Evolutionary conservation across 2,113 vertebrate species (phyloP).

Genomic region (Periophthalmodon schlosseri): DNA sequence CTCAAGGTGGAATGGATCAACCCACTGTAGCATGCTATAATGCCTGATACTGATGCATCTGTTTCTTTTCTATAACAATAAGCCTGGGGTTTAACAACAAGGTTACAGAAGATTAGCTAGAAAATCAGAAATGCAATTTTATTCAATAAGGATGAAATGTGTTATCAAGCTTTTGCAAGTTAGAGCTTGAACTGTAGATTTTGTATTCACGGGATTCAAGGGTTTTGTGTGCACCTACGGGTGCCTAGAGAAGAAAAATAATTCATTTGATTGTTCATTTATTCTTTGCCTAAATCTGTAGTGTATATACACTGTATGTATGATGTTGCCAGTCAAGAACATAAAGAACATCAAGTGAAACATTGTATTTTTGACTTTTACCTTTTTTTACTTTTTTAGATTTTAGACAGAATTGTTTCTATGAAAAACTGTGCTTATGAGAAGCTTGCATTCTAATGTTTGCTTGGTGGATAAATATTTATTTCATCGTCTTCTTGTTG

Average conservation of each 20-base stretch:
- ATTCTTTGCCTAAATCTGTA: neutral
- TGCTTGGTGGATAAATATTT: slow-evolving; percentile 59
- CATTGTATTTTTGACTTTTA: no score
- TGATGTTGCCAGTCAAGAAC: no score
- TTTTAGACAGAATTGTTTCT: neutral
- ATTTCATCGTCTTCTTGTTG: slow-evolving; percentile 33
- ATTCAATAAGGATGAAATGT: neutral
- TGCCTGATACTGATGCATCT: neutral
- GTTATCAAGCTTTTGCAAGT: neutral
- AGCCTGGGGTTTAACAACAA: neutral
- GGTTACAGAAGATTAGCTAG: slow-evolving; percentile 1
- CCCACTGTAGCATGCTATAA: neutral
- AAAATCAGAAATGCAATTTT: neutral
- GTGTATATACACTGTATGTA: no score
- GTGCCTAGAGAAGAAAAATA: neutral
- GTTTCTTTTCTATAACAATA: neutral
- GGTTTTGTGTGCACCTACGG: neutral
- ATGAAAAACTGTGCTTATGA: slow-evolving; percentile 1
- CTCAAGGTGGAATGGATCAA: slow-evolving; percentile 13
- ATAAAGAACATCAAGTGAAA: no score
- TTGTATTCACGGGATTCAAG: no score
- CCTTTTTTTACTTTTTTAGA: no score
- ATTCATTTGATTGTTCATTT: neutral
- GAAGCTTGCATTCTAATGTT: slow-evolving; percentile 26
- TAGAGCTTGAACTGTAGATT: no score